These are phyloP conservation scores for Amphiprion percula DNA, from an alignment of 2,113 vertebrate genomes.

Conservation along the genomic window DNA sequence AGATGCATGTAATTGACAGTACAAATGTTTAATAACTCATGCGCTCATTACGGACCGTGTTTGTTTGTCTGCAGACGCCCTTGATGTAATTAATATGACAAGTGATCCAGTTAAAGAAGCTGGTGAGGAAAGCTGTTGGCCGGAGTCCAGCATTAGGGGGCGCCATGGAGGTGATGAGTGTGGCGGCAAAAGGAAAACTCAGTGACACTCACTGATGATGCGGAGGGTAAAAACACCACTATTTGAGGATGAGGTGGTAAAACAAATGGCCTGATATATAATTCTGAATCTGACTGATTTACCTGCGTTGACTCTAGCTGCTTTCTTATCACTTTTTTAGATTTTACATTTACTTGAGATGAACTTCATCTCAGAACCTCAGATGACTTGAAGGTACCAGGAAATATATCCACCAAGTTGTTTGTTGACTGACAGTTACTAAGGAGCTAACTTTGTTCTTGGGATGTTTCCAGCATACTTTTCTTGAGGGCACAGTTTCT, in stretches of 20 bases:
- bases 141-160: background rate
- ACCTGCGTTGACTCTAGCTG: background rate
- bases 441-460: conserved; percentile 13
- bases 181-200: background rate
- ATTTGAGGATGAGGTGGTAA: background rate
- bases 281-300: background rate
- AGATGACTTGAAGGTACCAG: background rate
- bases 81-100: conserved; percentile 65
- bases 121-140: background rate
- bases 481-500: conserved; percentile 10
- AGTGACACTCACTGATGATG: background rate
- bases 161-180: too few species aligned
- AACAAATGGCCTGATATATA: background rate
- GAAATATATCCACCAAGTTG: background rate
- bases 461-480: background rate
- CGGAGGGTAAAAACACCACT: background rate
- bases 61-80: conserved; percentile 53
- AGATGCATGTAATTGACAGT: conserved; percentile 48
- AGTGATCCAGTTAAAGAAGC: conserved; percentile 56
- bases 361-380: background rate
- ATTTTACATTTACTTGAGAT: background rate
- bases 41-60: conserved; percentile 37
- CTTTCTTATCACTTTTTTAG: background rate
- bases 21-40: conserved; percentile 62
- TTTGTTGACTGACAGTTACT: conserved; percentile 13